A percentile compares a stretch with the other conserved stretches of the same genome.
Evolutionary conservation across 1,140 invertebrate genomes (phyloP).

Genomic region (Aphidius gifuensis): DNA sequence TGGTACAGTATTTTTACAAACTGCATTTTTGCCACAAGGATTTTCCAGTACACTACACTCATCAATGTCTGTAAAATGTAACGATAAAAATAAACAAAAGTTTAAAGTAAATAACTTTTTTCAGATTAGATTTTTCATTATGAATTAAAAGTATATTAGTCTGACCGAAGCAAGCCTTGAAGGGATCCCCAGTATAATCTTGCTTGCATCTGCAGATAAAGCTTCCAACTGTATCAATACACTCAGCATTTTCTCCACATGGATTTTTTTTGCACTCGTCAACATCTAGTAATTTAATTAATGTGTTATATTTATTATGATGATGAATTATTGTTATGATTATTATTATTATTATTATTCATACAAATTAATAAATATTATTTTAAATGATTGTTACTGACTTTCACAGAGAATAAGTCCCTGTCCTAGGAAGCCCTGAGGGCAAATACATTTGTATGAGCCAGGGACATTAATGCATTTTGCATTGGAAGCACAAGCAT

Average conservation of each 20-base stretch:
- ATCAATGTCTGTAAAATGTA: constrained; percentile 72
- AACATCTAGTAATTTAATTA: constrained; percentile 67
- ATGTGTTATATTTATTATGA: constrained; percentile 34
- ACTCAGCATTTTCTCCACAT: constrained; percentile 81
- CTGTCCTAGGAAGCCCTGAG: constrained; percentile 69
- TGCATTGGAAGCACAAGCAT: constrained; percentile 68
- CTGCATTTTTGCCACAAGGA: constrained; percentile 81
- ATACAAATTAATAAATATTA: constrained; percentile 10
- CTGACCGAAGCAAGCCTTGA: constrained; percentile 71
- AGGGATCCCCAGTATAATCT: constrained; percentile 82
- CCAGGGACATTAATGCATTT: constrained; percentile 73
- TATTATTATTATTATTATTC: constrained; percentile 28
- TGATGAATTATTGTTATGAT: constrained; percentile 26
- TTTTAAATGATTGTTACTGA: constrained; percentile 58
- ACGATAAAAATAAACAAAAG: background rate
- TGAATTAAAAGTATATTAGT: constrained; percentile 17
- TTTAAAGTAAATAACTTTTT: too few species aligned
- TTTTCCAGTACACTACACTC: constrained; percentile 79
- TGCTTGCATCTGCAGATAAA: constrained; percentile 79
- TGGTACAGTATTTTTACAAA: constrained; percentile 83
- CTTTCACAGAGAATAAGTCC: constrained; percentile 71
- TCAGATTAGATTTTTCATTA: too few species aligned
- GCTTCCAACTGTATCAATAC: constrained; percentile 82
- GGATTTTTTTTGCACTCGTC: constrained; percentile 84
- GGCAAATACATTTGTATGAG: constrained; percentile 72